Evolutionary conservation across 23 tunicate genomes (phyloP).

Genomic region (Ascidia mentula): DNA sequence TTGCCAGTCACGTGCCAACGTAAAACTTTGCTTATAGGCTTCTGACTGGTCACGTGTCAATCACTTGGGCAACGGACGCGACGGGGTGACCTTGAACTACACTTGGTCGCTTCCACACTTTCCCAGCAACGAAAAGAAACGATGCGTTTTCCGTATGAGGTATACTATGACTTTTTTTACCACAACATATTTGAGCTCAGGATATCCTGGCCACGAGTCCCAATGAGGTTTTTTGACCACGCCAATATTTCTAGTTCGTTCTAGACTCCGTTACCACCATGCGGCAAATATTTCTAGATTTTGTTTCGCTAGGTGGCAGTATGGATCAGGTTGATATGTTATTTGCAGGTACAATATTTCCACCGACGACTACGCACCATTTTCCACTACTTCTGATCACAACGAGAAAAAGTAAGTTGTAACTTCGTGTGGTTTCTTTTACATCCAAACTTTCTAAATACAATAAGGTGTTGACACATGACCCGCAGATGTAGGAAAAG

Average conservation of each 20-base stretch:
- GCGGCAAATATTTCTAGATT: no score
- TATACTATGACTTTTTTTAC: slow-evolving; percentile 7
- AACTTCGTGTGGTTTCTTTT: not conserved
- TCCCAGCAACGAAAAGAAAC: slow-evolving; percentile 57
- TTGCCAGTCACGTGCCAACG: no score
- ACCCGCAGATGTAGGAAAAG: no score
- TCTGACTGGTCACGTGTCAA: slow-evolving; percentile 89
- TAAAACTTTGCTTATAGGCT: slow-evolving; percentile 37
- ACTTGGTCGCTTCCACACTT: slow-evolving; percentile 87
- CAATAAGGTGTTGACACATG: no score
- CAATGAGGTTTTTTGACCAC: no score
- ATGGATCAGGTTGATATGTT: not conserved
- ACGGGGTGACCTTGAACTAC: slow-evolving; percentile 56
- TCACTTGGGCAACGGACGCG: slow-evolving; percentile 86
- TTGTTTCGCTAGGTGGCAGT: not conserved
- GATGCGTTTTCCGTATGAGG: slow-evolving; percentile 87
- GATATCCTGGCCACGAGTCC: no score
- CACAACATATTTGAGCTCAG: not conserved
- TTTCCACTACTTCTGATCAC: slow-evolving; percentile 41
- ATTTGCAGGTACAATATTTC: slow-evolving; percentile 88
- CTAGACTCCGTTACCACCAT: no score
- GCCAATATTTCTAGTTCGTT: no score
- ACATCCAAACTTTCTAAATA: no score
- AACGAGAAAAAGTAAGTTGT: slow-evolving; percentile 48
- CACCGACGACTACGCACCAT: slow-evolving; percentile 90